A percentile compares a stretch with the other conserved stretches of the same genome.
These are phyloP conservation scores for Desmophyllum pertusum DNA, from an alignment of 92 coral and sea anemone genomes.

Conservation along the genomic window DNA sequence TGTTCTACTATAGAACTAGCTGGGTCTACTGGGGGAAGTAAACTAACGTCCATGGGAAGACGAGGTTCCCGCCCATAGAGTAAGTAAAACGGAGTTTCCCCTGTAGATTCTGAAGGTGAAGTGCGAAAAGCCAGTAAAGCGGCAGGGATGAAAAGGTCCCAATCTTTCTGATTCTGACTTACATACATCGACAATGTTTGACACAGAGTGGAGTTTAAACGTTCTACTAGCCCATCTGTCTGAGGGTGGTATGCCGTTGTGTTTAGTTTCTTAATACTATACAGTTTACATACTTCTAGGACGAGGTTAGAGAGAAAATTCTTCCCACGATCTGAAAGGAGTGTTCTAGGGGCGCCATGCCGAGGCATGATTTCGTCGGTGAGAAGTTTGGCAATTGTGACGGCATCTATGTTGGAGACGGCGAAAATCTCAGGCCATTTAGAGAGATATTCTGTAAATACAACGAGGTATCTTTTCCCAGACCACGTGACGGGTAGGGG, in stretches of 20 bases:
- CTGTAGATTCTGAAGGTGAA: slow-evolving; percentile 51
- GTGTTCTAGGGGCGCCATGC: slow-evolving; percentile 49
- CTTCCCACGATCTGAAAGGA: slow-evolving; percentile 43
- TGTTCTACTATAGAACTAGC: slow-evolving; percentile 43
- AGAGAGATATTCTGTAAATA: slow-evolving; percentile 36
- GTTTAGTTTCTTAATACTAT: slow-evolving; percentile 20
- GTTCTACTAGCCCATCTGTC: slow-evolving; percentile 47
- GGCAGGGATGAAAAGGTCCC: slow-evolving; percentile 58
- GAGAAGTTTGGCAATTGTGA: slow-evolving; percentile 17
- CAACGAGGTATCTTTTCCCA: slow-evolving; percentile 49
- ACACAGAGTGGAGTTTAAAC: slow-evolving; percentile 22
- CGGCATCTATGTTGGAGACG: slow-evolving; percentile 37
- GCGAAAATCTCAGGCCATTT: slow-evolving; percentile 62
- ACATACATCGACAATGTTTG: slow-evolving; percentile 43
- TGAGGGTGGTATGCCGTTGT: slow-evolving; percentile 55
- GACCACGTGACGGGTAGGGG: slow-evolving; percentile 40
- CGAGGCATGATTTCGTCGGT: slow-evolving; percentile 39
- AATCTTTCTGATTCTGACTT: slow-evolving; percentile 50
- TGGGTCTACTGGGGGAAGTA: slow-evolving; percentile 37
- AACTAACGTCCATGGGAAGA: slow-evolving; percentile 50
- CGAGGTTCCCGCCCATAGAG: slow-evolving; percentile 61
- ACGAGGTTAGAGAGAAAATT: slow-evolving; percentile 43
- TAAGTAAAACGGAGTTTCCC: slow-evolving; percentile 64
- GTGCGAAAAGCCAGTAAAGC: slow-evolving; percentile 59
- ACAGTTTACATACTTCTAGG: slow-evolving; percentile 36